These are phyloP conservation scores for roundworm (Caenorhabditis elegans) DNA, from an alignment of 1,140 invertebrate genomes.

Conservation along the genomic window DNA sequence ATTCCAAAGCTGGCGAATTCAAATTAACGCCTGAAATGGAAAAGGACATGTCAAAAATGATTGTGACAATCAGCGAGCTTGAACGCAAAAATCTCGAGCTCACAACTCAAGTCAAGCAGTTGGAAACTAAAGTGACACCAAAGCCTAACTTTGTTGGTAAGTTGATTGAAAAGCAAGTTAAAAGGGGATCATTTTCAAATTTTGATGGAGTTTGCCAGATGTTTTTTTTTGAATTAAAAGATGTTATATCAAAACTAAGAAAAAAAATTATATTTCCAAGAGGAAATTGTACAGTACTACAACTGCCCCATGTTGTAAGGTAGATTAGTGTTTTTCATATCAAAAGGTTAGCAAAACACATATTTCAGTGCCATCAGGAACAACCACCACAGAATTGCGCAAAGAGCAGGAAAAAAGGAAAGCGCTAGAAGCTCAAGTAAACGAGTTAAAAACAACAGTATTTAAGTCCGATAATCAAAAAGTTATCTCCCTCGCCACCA, in stretches of 20 bases:
- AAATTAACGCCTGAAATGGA: conserved; percentile 49
- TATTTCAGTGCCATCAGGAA: conserved; percentile 40
- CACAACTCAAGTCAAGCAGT: conserved; percentile 45
- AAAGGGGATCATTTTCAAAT: background rate
- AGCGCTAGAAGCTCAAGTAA: conserved; percentile 55
- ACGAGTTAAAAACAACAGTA: conserved; percentile 60
- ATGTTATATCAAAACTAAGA: no score
- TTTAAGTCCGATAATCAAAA: conserved; percentile 64
- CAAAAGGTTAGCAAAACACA: background rate
- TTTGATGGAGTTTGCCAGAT: no score
- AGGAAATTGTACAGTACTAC: no score
- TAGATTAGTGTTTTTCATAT: no score
- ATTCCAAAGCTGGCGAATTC: conserved; percentile 33
- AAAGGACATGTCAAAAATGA: conserved; percentile 53
- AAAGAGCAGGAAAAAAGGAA: conserved; percentile 56
- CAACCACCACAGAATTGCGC: conserved; percentile 51
- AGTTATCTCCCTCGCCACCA: conserved; percentile 61
- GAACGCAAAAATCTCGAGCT: conserved; percentile 54
- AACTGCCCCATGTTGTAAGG: no score
- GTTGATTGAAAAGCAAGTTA: background rate
- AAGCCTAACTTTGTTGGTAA: conserved; percentile 34
- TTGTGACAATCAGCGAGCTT: conserved; percentile 54
- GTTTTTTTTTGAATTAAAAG: no score
- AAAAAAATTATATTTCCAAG: no score
- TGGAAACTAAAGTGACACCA: conserved; percentile 8